Evolutionary conservation across 2,797 vertebrate species (phyloP).

Genomic region (Rhinogobio ventralis): DNA sequence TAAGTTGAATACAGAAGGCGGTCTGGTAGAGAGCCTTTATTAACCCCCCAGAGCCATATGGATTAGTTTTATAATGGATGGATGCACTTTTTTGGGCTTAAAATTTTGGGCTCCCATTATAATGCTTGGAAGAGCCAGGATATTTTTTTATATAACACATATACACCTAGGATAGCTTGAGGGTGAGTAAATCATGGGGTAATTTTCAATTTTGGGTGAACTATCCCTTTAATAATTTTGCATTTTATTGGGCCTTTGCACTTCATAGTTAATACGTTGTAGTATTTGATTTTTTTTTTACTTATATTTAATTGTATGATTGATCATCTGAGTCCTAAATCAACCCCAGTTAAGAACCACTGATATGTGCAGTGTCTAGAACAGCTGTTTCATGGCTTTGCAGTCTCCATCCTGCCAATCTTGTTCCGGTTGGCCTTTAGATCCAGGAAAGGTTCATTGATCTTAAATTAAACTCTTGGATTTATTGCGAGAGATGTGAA

Average conservation of each 20-base stretch:
- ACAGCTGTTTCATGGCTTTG: not conserved
- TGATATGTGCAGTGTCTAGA: not conserved
- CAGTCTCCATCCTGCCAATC: not conserved
- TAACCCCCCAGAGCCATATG: too few species aligned
- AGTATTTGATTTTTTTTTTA: fast-evolving
- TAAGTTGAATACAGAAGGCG: too few species aligned
- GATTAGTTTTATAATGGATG: too few species aligned
- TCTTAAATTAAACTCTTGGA: not conserved
- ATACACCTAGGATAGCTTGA: too few species aligned
- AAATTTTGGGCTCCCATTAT: too few species aligned
- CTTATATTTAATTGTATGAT: not conserved
- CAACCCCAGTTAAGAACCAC: not conserved
- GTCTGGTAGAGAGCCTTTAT: too few species aligned
- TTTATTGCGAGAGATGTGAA: not conserved
- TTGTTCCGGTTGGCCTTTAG: not conserved
- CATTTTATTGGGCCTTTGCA: not conserved
- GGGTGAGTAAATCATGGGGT: too few species aligned
- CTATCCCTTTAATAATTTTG: not conserved
- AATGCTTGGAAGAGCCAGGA: too few species aligned
- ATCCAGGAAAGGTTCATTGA: not conserved
- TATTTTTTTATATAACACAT: too few species aligned
- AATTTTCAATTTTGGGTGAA: too few species aligned
- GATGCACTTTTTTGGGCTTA: too few species aligned
- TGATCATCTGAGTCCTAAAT: not conserved
- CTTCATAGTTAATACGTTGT: not conserved